These are phyloP conservation scores for Drosophila grimshawi DNA, from an alignment of 1,140 invertebrate species.

Conservation along the genomic window DNA sequence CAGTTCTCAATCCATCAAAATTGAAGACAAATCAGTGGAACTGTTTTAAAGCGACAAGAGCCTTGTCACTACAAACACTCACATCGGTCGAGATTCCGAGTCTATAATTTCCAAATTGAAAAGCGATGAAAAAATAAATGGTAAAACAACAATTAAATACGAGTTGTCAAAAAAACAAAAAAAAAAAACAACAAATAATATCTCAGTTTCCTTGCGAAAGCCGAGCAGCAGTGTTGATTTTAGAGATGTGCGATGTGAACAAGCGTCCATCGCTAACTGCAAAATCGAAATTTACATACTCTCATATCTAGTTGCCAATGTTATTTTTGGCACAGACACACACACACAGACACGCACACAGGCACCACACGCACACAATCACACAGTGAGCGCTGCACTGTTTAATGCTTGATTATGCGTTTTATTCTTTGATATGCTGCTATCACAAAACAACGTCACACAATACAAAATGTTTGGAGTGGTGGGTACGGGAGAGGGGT, in stretches of 20 bases:
- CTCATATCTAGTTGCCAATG: conserved; percentile 35
- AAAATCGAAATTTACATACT: conserved; percentile 20
- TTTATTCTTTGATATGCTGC: not conserved
- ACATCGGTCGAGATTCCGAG: conserved; percentile 9
- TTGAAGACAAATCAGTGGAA: conserved; percentile 29
- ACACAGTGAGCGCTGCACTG: not conserved
- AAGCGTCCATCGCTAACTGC: conserved; percentile 36
- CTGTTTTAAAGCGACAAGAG: conserved; percentile 22
- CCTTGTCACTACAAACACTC: conserved; percentile 32
- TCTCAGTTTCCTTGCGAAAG: conserved; percentile 43
- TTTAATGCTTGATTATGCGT: not conserved
- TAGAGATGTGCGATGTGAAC: conserved; percentile 47
- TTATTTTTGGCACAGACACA: conserved; percentile 38
- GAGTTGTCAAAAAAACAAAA: conserved; percentile 46
- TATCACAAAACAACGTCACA: not conserved
- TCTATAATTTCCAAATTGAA: conserved; percentile 26
- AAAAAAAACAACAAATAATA: conserved; percentile 17
- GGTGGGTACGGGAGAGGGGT: too few relatives aligned
- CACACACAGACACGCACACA: conserved; percentile 5
- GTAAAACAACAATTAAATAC: conserved; percentile 24
- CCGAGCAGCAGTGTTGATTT: conserved; percentile 43
- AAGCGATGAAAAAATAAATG: conserved; percentile 7
- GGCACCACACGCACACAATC: conserved; percentile 16
- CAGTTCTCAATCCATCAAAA: conserved; percentile 27
- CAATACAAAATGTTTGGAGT: not conserved